phyloP scores from a whole-genome alignment of 2,888 invertebrate genomes.

The Lochmaea capreae region DNA sequence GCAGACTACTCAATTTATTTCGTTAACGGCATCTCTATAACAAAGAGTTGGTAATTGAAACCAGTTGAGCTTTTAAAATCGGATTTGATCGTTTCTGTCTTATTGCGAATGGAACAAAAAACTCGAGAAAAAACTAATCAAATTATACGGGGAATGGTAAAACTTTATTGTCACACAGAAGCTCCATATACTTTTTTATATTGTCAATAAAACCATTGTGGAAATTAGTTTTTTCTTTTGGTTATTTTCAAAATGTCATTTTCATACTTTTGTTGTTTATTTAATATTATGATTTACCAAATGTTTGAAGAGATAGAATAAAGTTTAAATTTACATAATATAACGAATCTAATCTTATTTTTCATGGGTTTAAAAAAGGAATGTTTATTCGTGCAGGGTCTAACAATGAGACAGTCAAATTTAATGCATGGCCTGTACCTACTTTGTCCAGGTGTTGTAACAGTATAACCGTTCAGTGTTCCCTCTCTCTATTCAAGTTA shows the following conservation, averaged over 20 bases:
- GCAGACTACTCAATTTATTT: constrained; percentile 40
- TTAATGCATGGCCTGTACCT: constrained; percentile 58
- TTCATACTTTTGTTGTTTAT: background rate
- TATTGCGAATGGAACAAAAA: constrained; percentile 14
- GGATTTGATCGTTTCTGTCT: constrained; percentile 19
- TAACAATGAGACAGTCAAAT: constrained; percentile 47
- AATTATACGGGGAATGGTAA: constrained; percentile 3
- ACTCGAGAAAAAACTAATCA: no score
- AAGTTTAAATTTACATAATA: constrained; percentile 20
- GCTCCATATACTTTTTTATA: background rate
- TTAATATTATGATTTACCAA: background rate
- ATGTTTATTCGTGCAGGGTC: constrained; percentile 27
- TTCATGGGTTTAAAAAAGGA: constrained; percentile 25
- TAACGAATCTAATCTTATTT: constrained; percentile 26
- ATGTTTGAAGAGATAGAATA: constrained; percentile 1
- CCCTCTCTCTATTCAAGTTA: constrained; percentile 55
- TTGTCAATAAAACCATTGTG: background rate
- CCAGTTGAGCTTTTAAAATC: constrained; percentile 26
- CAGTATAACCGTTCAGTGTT: constrained; percentile 59
- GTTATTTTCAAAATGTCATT: background rate
- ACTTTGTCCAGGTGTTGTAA: constrained; percentile 60
- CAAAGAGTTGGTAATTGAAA: constrained; percentile 32
- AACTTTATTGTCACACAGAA: background rate
- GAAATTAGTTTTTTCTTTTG: no score
- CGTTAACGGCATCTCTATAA: constrained; percentile 25